Percentiles rank a stretch among this genome's conserved stretches.
Evolutionary conservation across 2,113 vertebrate species (phyloP).

Genomic region (Protobothrops mucrosquamatus): DNA sequence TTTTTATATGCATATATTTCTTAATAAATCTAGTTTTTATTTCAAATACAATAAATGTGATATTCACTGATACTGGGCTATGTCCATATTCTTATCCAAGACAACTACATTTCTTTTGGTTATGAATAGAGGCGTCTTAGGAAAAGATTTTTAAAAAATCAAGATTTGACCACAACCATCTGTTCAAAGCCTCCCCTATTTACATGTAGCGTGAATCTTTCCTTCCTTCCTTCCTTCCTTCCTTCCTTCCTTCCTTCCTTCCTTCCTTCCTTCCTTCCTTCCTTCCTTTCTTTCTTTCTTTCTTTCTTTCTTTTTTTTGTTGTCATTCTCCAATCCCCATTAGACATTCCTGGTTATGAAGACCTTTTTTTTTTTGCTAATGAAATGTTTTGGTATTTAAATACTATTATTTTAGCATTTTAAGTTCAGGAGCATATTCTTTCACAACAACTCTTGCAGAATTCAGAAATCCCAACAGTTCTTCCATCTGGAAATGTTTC

Average conservation of each 20-base stretch:
- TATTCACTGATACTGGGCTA: background rate
- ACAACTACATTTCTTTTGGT: background rate
- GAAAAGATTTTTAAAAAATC: background rate
- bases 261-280: no score
- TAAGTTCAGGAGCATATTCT: background rate
- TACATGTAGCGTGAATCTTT: no score
- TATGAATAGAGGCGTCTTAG: background rate
- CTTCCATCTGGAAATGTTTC: background rate
- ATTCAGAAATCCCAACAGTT: background rate
- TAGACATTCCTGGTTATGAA: no score
- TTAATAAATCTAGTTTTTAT: background rate
- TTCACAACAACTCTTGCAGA: background rate
- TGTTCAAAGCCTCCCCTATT: background rate
- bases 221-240: no score
- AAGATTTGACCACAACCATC: background rate
- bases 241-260: background rate
- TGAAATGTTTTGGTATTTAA: background rate
- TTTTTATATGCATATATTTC: background rate
- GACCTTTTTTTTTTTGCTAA: background rate
- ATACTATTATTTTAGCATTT: background rate
- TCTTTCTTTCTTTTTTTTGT: no score
- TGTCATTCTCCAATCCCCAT: background rate
- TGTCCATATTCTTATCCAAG: background rate
- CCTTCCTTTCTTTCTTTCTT: no score
- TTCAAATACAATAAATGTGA: background rate